Percentiles rank a stretch among this genome's conserved stretches.
phyloP scores from a whole-genome alignment of 2,797 vertebrate species.

The Halcyon leucocephala region DNA sequence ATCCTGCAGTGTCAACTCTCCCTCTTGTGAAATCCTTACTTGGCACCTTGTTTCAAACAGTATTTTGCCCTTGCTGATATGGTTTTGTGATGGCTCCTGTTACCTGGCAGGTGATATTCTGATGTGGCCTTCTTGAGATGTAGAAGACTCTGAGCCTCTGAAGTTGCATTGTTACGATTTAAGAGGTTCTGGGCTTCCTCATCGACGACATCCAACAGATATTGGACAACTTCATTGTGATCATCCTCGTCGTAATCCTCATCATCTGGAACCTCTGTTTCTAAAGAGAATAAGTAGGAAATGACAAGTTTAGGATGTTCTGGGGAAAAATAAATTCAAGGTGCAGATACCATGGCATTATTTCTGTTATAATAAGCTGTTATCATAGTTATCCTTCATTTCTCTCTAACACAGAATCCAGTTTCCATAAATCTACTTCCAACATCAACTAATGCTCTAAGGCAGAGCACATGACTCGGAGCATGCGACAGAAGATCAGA shows the following conservation, averaged over 20 bases:
- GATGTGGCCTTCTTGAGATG: slow-evolving; percentile 55
- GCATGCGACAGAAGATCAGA: background rate
- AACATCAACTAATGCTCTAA: background rate
- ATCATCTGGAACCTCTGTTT: slow-evolving; percentile 66
- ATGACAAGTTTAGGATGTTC: background rate
- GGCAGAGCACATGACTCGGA: background rate
- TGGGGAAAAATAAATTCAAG: background rate
- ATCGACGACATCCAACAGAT: slow-evolving; percentile 82
- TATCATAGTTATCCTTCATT: background rate
- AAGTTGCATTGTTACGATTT: slow-evolving; percentile 56
- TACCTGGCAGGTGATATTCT: slow-evolving; percentile 72
- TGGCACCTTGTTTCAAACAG: background rate
- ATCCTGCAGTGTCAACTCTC: background rate
- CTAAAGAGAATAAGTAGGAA: slow-evolving; percentile 50
- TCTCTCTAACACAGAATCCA: background rate
- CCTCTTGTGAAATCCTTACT: background rate
- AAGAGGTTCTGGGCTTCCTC: slow-evolving; percentile 85
- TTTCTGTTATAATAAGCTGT: background rate
- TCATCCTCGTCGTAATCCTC: slow-evolving; percentile 80
- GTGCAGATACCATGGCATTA: background rate
- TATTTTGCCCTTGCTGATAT: background rate
- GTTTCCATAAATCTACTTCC: background rate
- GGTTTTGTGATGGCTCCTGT: background rate
- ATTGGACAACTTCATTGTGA: slow-evolving; percentile 83
- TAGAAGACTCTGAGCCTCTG: slow-evolving; percentile 77